These are phyloP conservation scores for Leptothorax acervorum DNA, from an alignment of 2,888 invertebrate species.

Conservation along the genomic window DNA sequence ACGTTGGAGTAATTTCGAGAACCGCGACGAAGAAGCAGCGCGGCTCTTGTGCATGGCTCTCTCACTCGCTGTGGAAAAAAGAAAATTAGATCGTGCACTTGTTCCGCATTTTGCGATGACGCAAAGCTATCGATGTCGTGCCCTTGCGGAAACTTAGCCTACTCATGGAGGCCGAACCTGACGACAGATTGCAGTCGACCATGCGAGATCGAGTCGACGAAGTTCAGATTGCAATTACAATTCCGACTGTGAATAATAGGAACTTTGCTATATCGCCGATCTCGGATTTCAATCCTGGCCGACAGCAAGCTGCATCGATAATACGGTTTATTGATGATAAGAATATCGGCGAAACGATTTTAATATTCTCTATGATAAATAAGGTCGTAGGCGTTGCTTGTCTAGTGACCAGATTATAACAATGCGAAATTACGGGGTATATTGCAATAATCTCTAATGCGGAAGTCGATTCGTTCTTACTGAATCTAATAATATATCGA, in stretches of 20 bases:
- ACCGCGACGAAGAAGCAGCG: background rate
- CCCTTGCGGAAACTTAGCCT: constrained; percentile 18
- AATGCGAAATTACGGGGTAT: background rate
- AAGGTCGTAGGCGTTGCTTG: background rate
- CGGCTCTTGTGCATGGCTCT: background rate
- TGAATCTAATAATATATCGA: background rate
- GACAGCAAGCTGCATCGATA: background rate
- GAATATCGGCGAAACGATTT: background rate
- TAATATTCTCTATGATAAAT: constrained; percentile 26
- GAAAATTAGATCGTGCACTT: constrained; percentile 13
- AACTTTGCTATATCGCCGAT: constrained; percentile 18
- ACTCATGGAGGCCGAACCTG: constrained; percentile 12
- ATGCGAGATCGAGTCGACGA: constrained; percentile 43
- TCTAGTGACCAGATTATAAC: background rate
- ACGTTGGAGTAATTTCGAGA: background rate
- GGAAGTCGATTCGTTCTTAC: background rate
- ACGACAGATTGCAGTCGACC: constrained; percentile 31
- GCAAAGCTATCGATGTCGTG: background rate
- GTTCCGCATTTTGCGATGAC: constrained; percentile 23
- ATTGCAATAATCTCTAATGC: constrained; percentile 8
- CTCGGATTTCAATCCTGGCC: constrained; percentile 10
- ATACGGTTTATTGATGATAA: background rate
- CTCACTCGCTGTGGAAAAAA: background rate
- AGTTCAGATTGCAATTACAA: constrained; percentile 38
- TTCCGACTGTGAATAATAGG: constrained; percentile 17